These are phyloP conservation scores for Fulica atra DNA, from an alignment of 2,113 vertebrate genomes.

Conservation along the genomic window DNA sequence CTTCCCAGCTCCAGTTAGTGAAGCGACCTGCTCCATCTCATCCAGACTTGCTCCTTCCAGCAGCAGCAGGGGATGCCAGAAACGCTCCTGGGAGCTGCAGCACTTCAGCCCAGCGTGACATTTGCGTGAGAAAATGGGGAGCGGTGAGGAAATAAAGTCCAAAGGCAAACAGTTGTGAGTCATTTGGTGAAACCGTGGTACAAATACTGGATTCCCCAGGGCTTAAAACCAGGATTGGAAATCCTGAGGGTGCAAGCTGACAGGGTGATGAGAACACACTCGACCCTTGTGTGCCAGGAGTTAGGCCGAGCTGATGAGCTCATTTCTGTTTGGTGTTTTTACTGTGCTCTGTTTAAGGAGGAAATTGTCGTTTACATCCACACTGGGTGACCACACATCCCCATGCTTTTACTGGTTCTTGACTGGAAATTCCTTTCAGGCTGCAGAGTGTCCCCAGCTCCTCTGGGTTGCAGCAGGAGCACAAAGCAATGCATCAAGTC, in stretches of 20 bases:
- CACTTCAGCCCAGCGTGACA: neutral
- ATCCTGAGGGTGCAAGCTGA: neutral
- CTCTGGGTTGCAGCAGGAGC: neutral
- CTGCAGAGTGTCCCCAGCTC: neutral
- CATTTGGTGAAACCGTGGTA: neutral
- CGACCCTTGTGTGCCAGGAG: neutral
- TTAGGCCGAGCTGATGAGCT: rapidly evolving
- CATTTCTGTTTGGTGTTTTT: neutral
- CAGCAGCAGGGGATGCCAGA: neutral
- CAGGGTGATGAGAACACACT: neutral
- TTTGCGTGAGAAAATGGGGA: neutral
- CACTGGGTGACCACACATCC: neutral
- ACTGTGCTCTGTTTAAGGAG: neutral
- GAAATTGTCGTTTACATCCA: neutral
- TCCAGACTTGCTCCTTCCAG: neutral
- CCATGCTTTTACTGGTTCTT: neutral
- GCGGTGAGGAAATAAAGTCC: neutral
- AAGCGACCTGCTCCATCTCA: neutral
- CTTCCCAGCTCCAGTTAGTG: neutral
- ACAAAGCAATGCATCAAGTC: neutral
- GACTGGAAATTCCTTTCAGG: neutral
- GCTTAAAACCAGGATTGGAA: neutral
- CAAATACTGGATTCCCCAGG: neutral
- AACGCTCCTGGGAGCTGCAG: neutral
- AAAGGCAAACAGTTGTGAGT: slow-evolving; percentile 1